Conservation (phyloP, 2,797 vertebrate genomes). For the Sorex maritimensis region DNA sequence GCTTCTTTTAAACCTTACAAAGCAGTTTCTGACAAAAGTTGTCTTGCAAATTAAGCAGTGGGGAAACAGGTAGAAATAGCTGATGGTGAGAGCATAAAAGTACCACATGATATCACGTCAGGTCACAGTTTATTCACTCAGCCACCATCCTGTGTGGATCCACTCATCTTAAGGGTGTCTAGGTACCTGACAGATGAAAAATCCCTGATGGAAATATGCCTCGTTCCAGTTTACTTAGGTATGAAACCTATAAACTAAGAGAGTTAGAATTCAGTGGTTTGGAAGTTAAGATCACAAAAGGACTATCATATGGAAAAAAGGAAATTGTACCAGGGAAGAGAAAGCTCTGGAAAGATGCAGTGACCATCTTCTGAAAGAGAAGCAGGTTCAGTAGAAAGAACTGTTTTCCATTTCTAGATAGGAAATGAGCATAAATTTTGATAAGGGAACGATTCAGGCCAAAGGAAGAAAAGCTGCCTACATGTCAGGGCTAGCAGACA, state of each 20-base stretch:
- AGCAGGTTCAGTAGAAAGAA: conserved; percentile 69
- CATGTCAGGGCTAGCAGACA: conserved; percentile 9
- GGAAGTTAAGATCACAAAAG: conserved; percentile 33
- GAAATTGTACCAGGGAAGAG: conserved; percentile 52
- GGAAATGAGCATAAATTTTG: conserved; percentile 66
- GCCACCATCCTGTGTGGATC: background rate
- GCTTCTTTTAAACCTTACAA: conserved; percentile 73
- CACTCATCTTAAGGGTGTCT: conserved; percentile 5
- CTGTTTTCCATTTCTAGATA: conserved; percentile 73
- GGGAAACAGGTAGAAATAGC: conserved; percentile 8
- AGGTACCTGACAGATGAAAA: too few relatives aligned
- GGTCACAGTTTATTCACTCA: background rate
- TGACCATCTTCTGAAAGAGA: conserved; percentile 71
- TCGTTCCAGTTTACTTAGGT: conserved; percentile 9
- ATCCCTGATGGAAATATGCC: background rate
- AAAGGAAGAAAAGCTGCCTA: background rate
- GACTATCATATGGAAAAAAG: conserved; percentile 23
- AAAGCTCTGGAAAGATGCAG: conserved; percentile 54
- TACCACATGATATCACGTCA: conserved; percentile 17
- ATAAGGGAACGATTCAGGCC: conserved; percentile 2
- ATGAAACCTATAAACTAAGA: conserved; percentile 56
- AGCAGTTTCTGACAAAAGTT: conserved; percentile 74
- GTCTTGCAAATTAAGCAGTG: conserved; percentile 63
- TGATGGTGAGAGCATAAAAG: conserved; percentile 58
- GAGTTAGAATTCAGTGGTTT: background rate